Base-by-base conservation (phyloP, 2,113 vertebrate genomes). In the Centropus bengalensis region DNA sequence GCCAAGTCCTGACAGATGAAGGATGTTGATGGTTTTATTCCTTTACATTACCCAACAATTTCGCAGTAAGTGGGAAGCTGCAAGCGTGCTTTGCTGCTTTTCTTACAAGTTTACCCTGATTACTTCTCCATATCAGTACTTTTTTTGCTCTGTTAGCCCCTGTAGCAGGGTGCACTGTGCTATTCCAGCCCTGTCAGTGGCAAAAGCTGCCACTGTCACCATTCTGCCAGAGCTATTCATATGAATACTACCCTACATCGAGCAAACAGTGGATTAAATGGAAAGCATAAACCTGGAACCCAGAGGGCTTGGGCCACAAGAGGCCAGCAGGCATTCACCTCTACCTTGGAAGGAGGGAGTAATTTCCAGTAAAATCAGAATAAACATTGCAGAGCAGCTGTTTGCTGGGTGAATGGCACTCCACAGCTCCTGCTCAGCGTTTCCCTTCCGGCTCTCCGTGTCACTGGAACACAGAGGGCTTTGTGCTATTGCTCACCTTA, bases 1-100 rank as follows among this genome's bases (percentile, higher is more conserved):
- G 62, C 3, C 4, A 82, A 69, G 6, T 28, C 47, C 17, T 17
- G 55, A 80, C 42, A 91, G 51, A 90, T 60, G 21, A 91, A 84
- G 85, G 63, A 93, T 59, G 9, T 4, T 76, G 69, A 70, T 89
- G 80, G 40, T 88, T 96, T 91, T 75, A 91, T 21, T 91, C 42
- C 26, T 71, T 86, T n/a, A 68, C 55, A 64, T 90, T 59, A 96
- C 67, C 21, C 79, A 70, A 33, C 12, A 38, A 28, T 83, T 55
- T 0, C 0, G 42, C 71, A 66, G 42, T 33, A 92, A 85, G 81
- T 14, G 36, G 16, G 52, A 94, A 27, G 47, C 26, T 49, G 45
- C 73, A 70, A 95, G 73, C 10, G 5, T 8, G 77, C n/a, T 93
- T 74, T 51, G 62, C 0, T 81, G 47, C 14, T 81, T 82, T 80